Conservation (phyloP, 2,113 vertebrate genomes). For the Micromys minutus region DNA sequence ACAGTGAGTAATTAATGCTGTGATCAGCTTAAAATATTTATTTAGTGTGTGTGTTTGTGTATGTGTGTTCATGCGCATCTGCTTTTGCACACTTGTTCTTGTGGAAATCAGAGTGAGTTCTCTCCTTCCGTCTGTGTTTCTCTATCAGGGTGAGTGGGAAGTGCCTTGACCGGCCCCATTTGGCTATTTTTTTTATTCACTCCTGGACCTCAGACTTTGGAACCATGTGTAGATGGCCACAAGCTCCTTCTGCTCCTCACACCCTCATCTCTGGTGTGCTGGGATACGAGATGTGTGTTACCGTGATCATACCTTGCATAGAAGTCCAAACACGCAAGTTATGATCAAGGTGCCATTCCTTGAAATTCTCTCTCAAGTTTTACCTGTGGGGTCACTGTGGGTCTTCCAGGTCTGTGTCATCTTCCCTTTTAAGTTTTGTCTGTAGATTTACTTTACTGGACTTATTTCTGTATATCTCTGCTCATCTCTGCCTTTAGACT, state of each 20-base stretch:
- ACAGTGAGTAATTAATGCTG: not conserved
- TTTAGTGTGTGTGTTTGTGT: not conserved
- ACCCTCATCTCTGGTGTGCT: not conserved
- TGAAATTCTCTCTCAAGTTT: not conserved
- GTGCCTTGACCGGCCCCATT: not conserved
- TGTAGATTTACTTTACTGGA: not conserved
- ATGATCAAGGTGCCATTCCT: not conserved
- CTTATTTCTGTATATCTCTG: not conserved
- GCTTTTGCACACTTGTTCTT: too few species aligned
- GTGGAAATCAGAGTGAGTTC: not conserved
- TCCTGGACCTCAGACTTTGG: not conserved
- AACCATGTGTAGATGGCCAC: not conserved
- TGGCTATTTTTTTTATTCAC: not conserved
- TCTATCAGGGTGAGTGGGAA: not conserved
- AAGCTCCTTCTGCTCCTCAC: not conserved
- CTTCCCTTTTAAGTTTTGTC: not conserved
- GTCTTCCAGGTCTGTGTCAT: not conserved
- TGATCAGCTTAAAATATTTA: not conserved
- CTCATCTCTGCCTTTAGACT: not conserved
- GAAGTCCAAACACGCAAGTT: not conserved
- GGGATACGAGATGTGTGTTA: not conserved
- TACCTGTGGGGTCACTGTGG: not conserved
- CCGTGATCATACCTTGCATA: not conserved
- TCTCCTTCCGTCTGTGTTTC: not conserved
- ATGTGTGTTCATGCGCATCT: accelerated